Conservation (phyloP, 2,888 invertebrate species). For the Pocota personata region DNA sequence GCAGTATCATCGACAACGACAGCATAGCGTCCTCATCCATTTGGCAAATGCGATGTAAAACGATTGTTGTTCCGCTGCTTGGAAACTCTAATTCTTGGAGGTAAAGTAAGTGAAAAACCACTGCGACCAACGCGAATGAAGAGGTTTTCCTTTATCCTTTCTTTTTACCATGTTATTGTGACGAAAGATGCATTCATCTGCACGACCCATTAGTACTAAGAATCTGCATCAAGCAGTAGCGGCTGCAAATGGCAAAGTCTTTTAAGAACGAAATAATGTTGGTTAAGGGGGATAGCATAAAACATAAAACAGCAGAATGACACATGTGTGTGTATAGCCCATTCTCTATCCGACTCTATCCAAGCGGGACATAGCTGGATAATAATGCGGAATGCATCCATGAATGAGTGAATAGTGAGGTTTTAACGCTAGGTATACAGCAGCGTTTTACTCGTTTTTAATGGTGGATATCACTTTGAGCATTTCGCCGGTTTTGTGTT, state of each 20-base stretch:
- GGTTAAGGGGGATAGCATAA: not conserved
- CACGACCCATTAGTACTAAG: slow-evolving; percentile 66
- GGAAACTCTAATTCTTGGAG: slow-evolving; percentile 67
- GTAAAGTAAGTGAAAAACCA: slow-evolving; percentile 73
- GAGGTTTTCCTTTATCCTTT: slow-evolving; percentile 59
- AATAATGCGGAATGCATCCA: slow-evolving; percentile 66
- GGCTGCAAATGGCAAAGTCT: slow-evolving; percentile 53
- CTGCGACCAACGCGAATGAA: slow-evolving; percentile 62
- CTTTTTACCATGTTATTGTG: slow-evolving; percentile 54
- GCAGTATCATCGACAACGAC: not conserved
- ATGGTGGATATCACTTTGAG: slow-evolving; percentile 63
- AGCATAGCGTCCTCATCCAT: slow-evolving; percentile 55
- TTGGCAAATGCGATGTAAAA: slow-evolving; percentile 70
- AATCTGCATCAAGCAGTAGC: slow-evolving; percentile 19
- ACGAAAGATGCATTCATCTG: slow-evolving; percentile 64
- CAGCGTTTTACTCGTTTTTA: slow-evolving; percentile 47
- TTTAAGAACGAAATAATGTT: slow-evolving; percentile 47
- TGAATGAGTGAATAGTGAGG: slow-evolving; percentile 64
- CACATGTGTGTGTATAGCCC: slow-evolving; percentile 18
- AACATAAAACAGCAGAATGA: slow-evolving; percentile 20
- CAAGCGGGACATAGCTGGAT: slow-evolving; percentile 57
- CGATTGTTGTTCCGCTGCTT: slow-evolving; percentile 63
- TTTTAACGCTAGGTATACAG: slow-evolving; percentile 64
- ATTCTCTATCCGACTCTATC: slow-evolving; percentile 53
- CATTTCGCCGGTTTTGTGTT: slow-evolving; percentile 31